phyloP scores from a whole-genome alignment of 2,797 vertebrate species.

The Poeciliopsis infans region DNA sequence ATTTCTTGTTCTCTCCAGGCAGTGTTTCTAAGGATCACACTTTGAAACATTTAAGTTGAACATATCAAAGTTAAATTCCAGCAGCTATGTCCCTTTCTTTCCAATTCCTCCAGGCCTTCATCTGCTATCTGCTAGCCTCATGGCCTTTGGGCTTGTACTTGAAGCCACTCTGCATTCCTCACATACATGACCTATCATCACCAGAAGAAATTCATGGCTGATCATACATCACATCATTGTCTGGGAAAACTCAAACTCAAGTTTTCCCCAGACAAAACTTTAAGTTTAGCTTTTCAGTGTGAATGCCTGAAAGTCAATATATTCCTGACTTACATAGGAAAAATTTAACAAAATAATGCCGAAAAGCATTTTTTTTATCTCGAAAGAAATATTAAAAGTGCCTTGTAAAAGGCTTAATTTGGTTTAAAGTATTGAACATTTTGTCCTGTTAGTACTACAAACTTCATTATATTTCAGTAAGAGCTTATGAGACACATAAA shows the following conservation, averaged over 20 bases:
- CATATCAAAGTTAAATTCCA: background rate
- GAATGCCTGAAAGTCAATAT: too few species aligned
- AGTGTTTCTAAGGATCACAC: slow-evolving; percentile 35
- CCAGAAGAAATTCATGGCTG: slow-evolving; percentile 36
- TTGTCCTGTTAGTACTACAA: background rate
- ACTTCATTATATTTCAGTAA: background rate
- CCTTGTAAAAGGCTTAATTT: background rate
- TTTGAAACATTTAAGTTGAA: slow-evolving; percentile 56
- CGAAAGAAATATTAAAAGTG: background rate
- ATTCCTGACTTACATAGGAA: background rate
- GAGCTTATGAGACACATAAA: background rate
- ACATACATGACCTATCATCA: slow-evolving; percentile 51
- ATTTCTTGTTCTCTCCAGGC: slow-evolving; percentile 17
- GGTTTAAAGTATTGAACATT: background rate
- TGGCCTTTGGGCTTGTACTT: slow-evolving; percentile 29
- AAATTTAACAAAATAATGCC: background rate
- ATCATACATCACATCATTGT: slow-evolving; percentile 18
- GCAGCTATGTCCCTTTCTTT: slow-evolving; percentile 19
- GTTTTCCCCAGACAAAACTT: too few species aligned
- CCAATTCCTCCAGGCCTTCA: slow-evolving; percentile 15
- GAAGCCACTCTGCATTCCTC: slow-evolving; percentile 69
- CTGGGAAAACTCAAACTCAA: slow-evolving; percentile 10
- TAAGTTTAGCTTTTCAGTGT: too few species aligned
- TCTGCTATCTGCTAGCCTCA: slow-evolving; percentile 20
- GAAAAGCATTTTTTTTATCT: background rate